Conservation (phyloP, 2,888 invertebrate species). For the Zonitis immaculata region DNA sequence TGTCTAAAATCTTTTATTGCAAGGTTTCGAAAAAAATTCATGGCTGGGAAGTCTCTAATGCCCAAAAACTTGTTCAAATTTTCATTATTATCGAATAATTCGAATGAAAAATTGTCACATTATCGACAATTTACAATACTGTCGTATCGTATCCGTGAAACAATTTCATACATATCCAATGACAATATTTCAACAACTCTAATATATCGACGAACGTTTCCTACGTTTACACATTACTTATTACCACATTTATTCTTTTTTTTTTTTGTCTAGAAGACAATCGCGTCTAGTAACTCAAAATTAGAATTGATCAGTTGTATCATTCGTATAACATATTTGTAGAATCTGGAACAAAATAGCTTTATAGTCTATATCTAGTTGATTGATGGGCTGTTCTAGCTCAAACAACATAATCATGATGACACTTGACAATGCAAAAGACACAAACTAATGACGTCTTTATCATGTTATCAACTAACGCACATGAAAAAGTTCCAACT, state of each 20-base stretch:
- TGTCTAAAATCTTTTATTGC: too few species aligned
- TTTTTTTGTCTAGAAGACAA: too few species aligned
- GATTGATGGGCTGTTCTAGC: slow-evolving; percentile 31
- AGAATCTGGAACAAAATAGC: too few species aligned
- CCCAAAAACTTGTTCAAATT: too few species aligned
- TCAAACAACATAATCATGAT: slow-evolving; percentile 36
- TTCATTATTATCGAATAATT: too few species aligned
- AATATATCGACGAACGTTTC: slow-evolving; percentile 1
- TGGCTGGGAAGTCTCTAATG: too few species aligned
- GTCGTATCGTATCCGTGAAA: slow-evolving; percentile 6
- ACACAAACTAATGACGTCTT: slow-evolving; percentile 37
- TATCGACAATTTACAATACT: background rate
- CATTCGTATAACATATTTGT: too few species aligned
- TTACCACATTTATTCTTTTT: too few species aligned
- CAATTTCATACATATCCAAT: slow-evolving; percentile 13
- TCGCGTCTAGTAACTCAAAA: too few species aligned
- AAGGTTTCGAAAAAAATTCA: too few species aligned
- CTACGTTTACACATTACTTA: slow-evolving; percentile 1
- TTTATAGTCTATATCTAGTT: slow-evolving; percentile 11
- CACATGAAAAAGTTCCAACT: background rate
- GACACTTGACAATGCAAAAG: slow-evolving; percentile 35
- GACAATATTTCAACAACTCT: slow-evolving; percentile 13
- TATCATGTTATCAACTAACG: slow-evolving; percentile 23
- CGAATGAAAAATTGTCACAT: too few species aligned
- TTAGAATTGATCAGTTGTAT: slow-evolving; percentile 18